Conservation (phyloP, 1,140 invertebrate species). For the Matsumurasca onukii region DNA sequence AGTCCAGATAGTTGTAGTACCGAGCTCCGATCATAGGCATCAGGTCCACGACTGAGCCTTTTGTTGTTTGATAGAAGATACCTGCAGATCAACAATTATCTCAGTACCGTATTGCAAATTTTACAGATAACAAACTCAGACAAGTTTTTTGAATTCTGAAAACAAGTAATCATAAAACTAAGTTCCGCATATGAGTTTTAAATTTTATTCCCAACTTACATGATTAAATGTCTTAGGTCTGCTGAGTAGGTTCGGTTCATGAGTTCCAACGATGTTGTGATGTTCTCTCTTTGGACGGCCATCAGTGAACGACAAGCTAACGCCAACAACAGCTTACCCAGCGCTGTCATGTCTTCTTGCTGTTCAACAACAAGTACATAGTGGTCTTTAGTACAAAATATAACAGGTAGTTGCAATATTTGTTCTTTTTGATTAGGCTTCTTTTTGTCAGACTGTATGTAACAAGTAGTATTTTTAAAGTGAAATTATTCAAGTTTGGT, state of each 20-base stretch:
- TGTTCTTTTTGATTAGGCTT: too few species aligned
- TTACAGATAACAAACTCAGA: not conserved
- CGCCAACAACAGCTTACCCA: constrained; percentile 90
- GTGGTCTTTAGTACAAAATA: too few species aligned
- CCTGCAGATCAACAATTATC: constrained; percentile 52
- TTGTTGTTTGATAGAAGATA: constrained; percentile 73
- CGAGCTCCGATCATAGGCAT: constrained; percentile 98
- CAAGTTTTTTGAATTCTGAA: not conserved
- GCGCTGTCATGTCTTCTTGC: constrained; percentile 89
- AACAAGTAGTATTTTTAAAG: too few species aligned
- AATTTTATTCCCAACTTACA: constrained; percentile 73
- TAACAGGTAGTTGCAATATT: too few species aligned
- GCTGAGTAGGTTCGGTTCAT: constrained; percentile 86
- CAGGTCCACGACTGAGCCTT: constrained; percentile 88
- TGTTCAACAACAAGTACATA: too few species aligned
- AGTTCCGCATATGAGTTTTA: not conserved
- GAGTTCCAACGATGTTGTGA: constrained; percentile 85
- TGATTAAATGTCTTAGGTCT: constrained; percentile 91
- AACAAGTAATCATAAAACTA: not conserved
- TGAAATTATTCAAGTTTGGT: too few species aligned
- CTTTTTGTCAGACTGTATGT: too few species aligned
- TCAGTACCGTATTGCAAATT: too few species aligned
- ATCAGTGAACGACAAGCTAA: constrained; percentile 88
- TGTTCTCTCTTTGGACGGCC: constrained; percentile 81
- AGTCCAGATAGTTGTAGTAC: constrained; percentile 95